Base-by-base conservation (phyloP, 1,140 invertebrate species). In the Dinothrombium tinctorium region DNA sequence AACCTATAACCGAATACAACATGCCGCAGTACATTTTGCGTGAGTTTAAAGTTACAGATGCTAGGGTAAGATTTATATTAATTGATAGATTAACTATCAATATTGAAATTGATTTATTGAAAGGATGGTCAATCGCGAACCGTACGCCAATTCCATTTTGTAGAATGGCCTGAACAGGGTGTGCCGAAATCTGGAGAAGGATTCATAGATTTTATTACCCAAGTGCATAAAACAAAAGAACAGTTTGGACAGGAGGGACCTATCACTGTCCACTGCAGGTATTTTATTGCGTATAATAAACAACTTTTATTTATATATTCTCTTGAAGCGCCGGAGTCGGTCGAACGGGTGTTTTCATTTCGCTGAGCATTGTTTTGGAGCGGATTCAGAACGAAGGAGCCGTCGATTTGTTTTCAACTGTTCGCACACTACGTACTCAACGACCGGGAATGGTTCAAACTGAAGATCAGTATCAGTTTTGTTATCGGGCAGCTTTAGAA, bases 391-490 rank as follows among this genome's bases (percentile, higher is more conserved):
- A 90, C 57, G 94, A 99, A 60, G 86, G 87, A 12, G 83, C 95
- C 6, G 81, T 98, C 7, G 94, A 99, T 65, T 78, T 98, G 51
- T 99, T 98, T 73, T 89, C 95, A 63, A 94, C 89, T 2, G 89
- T 95, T 33, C 75, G 92, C 62, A 87, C 94, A 61, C 66, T 99
- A 47, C 72, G 94, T 54, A 95, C 90, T 40, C 89, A 99, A 61
- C 69, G 94, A 49, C 87, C 89, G 40, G 87, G 86, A 42, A 96
- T 98, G 89, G 90, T 99, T 42, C 90, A 98, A 63, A 94, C 89
- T 47, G 87, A 95, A 76, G 89, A 98, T 63, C 90, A 99, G 61
- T 98, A 98, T 62, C 83, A 95, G 59, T 98, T 99, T 64, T 95
- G 89, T 62, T 99, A 99, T 63, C 72, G 83, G 49, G 87, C 94